Evolutionary conservation across 2,113 vertebrate species (phyloP).

Genomic region (Hypanus sabinus): DNA sequence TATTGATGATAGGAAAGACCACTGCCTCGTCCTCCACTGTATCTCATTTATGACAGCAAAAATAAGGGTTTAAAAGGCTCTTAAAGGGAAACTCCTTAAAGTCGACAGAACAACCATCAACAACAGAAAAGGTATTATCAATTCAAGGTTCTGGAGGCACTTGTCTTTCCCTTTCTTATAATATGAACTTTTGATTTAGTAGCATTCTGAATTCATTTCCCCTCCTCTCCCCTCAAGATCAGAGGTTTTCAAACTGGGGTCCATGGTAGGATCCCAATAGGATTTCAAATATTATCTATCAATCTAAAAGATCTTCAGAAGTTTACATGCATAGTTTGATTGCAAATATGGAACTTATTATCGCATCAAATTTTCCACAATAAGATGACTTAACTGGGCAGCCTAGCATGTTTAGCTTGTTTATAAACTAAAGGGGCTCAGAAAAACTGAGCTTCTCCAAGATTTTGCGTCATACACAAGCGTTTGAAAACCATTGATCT

Average conservation of each 20-base stretch:
- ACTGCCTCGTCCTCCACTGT: not conserved
- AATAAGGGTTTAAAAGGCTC: not conserved
- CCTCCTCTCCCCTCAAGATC: not conserved
- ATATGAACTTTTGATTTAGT: not conserved
- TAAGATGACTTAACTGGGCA: not conserved
- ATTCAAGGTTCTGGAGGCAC: not conserved
- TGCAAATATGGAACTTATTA: not conserved
- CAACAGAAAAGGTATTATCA: not conserved
- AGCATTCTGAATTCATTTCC: not conserved
- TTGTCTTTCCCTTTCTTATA: not conserved
- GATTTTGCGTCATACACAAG: not conserved
- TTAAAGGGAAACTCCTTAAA: not conserved
- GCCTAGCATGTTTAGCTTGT: not conserved
- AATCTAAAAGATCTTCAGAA: not conserved
- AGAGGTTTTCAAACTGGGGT: slow-evolving; percentile 28
- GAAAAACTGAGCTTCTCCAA: not conserved
- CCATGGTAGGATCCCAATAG: not conserved
- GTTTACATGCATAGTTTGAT: not conserved
- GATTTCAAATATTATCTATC: not conserved
- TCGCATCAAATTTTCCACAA: not conserved
- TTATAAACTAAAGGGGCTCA: not conserved
- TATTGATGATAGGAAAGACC: not conserved
- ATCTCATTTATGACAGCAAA: not conserved
- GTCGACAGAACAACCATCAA: not conserved
- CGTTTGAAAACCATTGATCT: slow-evolving; percentile 8